These are phyloP conservation scores for Eudorcas thomsonii DNA, from an alignment of 2,113 vertebrate species.

Conservation along the genomic window DNA sequence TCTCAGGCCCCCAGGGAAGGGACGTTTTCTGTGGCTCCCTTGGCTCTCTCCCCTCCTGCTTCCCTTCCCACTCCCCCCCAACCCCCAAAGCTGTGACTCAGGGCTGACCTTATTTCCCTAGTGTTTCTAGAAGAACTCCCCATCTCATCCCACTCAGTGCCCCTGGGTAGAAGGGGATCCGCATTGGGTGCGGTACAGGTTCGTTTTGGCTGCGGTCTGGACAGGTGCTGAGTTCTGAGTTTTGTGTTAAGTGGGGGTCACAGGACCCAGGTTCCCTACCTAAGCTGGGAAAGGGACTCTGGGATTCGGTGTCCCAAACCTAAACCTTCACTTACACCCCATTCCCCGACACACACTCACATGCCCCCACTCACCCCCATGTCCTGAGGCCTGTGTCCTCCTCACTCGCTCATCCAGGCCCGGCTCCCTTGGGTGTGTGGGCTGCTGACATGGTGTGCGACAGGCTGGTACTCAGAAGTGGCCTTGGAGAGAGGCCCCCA, in stretches of 20 bases:
- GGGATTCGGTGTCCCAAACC: not conserved
- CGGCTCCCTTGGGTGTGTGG: not conserved
- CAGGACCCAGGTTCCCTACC: not conserved
- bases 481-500: not conserved
- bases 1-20: not conserved
- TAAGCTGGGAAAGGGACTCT: not conserved
- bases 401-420: not conserved
- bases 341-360: not conserved
- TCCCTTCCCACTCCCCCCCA: not conserved
- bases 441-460: not conserved
- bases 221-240: not conserved
- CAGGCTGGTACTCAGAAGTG: constrained; percentile 5
- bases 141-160: not conserved
- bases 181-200: not conserved
- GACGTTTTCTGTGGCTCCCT: not conserved
- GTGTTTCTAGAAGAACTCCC: not conserved
- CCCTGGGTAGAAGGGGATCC: not conserved
- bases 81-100: constrained; percentile 27
- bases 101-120: constrained; percentile 31
- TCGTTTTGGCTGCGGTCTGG: not conserved
- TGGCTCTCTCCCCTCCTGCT: not conserved
- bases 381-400: not conserved
- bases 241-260: not conserved
- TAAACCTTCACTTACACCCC: not conserved
- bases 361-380: not conserved